These are phyloP conservation scores for Turritopsis dohrnii DNA, from an alignment of 30 jellyfish, hydroid and myxozoan species.

Conservation along the genomic window DNA sequence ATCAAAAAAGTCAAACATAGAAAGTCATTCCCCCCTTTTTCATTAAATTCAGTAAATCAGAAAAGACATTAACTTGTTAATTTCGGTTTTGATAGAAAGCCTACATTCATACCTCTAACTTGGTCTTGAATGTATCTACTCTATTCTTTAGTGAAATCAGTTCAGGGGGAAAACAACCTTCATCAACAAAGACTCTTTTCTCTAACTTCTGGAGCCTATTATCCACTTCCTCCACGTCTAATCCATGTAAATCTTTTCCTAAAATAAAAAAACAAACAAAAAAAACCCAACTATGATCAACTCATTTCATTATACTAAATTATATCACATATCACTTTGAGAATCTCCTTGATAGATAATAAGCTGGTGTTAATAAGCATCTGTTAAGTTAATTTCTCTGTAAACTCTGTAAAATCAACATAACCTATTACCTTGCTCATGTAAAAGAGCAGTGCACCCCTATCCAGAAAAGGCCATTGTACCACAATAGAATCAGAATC, in stretches of 20 bases:
- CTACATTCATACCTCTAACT: constrained; percentile 58
- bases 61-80: background rate
- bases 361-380: too few relatives aligned
- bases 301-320: too few relatives aligned
- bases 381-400: too few relatives aligned
- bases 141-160: constrained; percentile 49
- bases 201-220: constrained; percentile 80
- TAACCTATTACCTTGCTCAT: too few relatives aligned
- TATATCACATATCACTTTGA: too few relatives aligned
- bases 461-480: too few relatives aligned
- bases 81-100: background rate
- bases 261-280: background rate
- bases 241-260: constrained; percentile 99
- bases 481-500: too few relatives aligned
- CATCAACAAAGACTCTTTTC: constrained; percentile 67
- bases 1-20: constrained; percentile 11
- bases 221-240: constrained; percentile 84
- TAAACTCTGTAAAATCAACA: too few relatives aligned
- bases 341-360: too few relatives aligned
- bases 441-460: too few relatives aligned
- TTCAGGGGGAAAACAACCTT: constrained; percentile 88
- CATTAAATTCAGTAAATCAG: background rate
- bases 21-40: constrained; percentile 9
- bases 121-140: constrained; percentile 73
- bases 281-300: too few relatives aligned